Conservation (phyloP, 30 jellyfish, hydroid and myxozoan species). For the Haliclystus octoradiatus region DNA sequence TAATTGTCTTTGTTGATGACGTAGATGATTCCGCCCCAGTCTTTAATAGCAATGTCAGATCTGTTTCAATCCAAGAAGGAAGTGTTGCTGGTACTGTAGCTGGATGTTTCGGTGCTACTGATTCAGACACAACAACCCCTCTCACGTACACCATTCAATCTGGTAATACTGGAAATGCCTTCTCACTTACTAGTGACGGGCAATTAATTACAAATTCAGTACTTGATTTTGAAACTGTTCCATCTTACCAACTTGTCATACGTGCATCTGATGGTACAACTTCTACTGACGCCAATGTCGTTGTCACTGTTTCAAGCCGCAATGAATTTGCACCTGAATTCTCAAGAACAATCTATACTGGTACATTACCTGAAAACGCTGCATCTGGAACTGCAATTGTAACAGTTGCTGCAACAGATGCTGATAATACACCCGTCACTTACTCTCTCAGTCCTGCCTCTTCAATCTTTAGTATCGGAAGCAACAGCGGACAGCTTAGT, state of each 20-base stretch:
- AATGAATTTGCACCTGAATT: constrained; percentile 4
- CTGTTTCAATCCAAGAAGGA: constrained; percentile 17
- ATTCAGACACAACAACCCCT: constrained; percentile 35
- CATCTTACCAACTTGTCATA: neutral
- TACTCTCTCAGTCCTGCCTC: constrained; percentile 7
- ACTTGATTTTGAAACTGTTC: constrained; percentile 12
- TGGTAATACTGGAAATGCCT: constrained; percentile 10
- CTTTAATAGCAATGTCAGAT: neutral
- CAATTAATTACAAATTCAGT: neutral
- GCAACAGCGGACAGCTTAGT: constrained; percentile 12
- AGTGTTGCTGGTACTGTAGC: constrained; percentile 33
- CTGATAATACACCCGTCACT: constrained; percentile 16
- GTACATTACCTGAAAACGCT: neutral
- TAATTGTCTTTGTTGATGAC: neutral
- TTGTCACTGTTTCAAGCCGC: constrained; percentile 1
- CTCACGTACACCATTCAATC: constrained; percentile 13
- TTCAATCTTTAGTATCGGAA: constrained; percentile 5
- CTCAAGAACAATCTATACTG: neutral
- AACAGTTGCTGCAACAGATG: constrained; percentile 21
- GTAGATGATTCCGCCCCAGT: neutral
- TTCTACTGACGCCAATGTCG: constrained; percentile 1
- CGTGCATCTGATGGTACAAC: constrained; percentile 5
- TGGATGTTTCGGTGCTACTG: constrained; percentile 54
- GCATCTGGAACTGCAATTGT: neutral
- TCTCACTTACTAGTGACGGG: constrained; percentile 16